These are phyloP conservation scores for Clarias platycephalus DNA, from an alignment of 2,797 vertebrate species.

Conservation along the genomic window DNA sequence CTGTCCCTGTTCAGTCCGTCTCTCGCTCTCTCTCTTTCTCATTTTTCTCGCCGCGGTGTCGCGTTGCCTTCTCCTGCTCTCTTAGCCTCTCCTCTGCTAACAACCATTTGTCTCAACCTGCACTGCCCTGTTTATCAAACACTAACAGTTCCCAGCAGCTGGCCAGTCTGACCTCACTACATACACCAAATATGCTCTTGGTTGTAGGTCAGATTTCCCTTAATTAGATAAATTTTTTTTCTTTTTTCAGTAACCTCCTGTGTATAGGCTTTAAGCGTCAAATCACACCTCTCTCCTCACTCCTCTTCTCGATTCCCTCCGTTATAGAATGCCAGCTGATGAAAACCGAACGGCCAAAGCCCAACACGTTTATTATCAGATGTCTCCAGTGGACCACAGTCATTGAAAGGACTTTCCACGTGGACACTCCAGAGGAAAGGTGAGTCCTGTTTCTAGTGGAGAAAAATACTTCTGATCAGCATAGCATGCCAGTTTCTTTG, in stretches of 20 bases:
- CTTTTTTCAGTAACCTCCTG: background rate
- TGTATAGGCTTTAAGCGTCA: constrained; percentile 45
- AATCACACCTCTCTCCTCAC: constrained; percentile 51
- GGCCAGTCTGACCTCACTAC: constrained; percentile 36
- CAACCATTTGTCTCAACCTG: constrained; percentile 43
- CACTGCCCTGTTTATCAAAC: constrained; percentile 42
- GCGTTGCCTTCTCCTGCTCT: constrained; percentile 8
- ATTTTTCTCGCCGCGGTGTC: constrained; percentile 39
- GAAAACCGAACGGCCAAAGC: constrained; percentile 97
- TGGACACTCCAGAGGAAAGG: constrained; percentile 95
- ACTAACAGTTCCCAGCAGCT: constrained; percentile 27
- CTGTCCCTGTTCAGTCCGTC: constrained; percentile 13
- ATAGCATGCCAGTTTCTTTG: constrained; percentile 11
- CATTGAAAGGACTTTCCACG: constrained; percentile 95
- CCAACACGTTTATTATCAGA: constrained; percentile 97
- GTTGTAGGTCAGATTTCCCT: constrained; percentile 43
- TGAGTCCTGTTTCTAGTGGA: constrained; percentile 61
- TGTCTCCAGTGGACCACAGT: constrained; percentile 98
- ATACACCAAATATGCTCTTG: constrained; percentile 18
- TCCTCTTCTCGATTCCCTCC: constrained; percentile 36
- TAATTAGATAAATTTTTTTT: background rate
- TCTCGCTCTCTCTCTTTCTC: constrained; percentile 5
- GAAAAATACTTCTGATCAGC: background rate
- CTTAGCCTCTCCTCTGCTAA: constrained; percentile 40
- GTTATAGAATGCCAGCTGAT: constrained; percentile 94